Conservation (phyloP, 1,140 invertebrate species). For the Achroia grisella region DNA sequence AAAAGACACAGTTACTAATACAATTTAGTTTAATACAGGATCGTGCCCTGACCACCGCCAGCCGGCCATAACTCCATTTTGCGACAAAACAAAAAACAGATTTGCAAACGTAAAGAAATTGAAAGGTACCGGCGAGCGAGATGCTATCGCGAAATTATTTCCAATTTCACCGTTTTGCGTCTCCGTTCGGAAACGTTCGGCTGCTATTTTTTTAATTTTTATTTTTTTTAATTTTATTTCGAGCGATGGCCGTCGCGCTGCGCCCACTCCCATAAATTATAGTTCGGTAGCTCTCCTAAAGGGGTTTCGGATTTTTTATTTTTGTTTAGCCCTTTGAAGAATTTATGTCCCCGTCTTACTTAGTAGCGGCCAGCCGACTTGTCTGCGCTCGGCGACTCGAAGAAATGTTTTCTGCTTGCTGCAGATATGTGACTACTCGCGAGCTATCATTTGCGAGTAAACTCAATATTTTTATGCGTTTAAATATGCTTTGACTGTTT, state of each 20-base stretch:
- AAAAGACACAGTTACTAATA: slow-evolving; percentile 5
- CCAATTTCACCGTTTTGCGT: slow-evolving; percentile 70
- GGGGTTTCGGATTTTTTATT: slow-evolving; percentile 52
- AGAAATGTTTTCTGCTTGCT: slow-evolving; percentile 25
- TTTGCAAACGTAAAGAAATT: slow-evolving; percentile 47
- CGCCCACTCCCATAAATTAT: slow-evolving; percentile 66
- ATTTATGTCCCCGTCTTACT: slow-evolving; percentile 69
- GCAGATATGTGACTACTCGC: slow-evolving; percentile 2
- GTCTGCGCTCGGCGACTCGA: slow-evolving; percentile 14
- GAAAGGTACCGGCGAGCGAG: slow-evolving; percentile 58
- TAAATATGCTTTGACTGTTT: no score
- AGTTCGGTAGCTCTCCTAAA: slow-evolving; percentile 71
- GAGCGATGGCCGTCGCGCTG: slow-evolving; percentile 46
- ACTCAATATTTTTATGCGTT: no score
- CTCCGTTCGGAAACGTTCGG: slow-evolving; percentile 30
- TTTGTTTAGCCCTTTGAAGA: slow-evolving; percentile 68
- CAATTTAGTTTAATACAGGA: slow-evolving; percentile 15
- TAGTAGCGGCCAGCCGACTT: slow-evolving; percentile 60
- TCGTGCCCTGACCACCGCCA: slow-evolving; percentile 11
- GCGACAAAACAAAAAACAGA: slow-evolving; percentile 39
- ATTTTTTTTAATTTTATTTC: slow-evolving; percentile 44
- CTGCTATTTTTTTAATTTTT: slow-evolving; percentile 38
- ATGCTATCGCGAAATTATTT: slow-evolving; percentile 70
- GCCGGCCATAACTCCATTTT: slow-evolving; percentile 31
- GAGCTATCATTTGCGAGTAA: slow-evolving; percentile 1